phyloP scores from a whole-genome alignment of 2,888 invertebrate genomes.

The Rugalucina vietnamica region DNA sequence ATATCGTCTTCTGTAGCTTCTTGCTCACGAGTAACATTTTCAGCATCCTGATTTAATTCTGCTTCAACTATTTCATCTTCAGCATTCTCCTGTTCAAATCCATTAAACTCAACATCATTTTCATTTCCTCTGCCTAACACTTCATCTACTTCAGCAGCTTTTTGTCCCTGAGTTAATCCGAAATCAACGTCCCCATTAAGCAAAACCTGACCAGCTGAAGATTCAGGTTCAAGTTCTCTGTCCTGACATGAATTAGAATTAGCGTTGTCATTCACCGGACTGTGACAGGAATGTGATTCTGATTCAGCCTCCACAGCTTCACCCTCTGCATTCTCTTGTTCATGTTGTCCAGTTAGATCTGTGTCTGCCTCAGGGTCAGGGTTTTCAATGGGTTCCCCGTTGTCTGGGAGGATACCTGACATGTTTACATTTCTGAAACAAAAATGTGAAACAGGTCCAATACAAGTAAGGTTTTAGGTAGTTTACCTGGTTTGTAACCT shows the following conservation, averaged over 20 bases:
- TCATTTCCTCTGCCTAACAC: too few relatives aligned
- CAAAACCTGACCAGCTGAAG: neutral
- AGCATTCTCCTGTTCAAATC: neutral
- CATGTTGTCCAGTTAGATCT: neutral
- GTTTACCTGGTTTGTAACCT: too few relatives aligned
- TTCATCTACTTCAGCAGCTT: neutral
- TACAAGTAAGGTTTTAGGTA: too few relatives aligned
- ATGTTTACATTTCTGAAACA: slow-evolving; percentile 37
- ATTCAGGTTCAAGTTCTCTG: neutral
- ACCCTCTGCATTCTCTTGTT: slow-evolving; percentile 18
- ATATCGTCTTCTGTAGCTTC: too few relatives aligned
- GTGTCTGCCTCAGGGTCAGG: slow-evolving; percentile 66
- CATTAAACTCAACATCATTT: too few relatives aligned
- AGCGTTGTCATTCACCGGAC: neutral
- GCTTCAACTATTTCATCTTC: neutral
- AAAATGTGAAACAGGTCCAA: too few relatives aligned
- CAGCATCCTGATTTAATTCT: neutral
- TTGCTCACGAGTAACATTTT: too few relatives aligned
- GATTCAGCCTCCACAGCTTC: neutral
- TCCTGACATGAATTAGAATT: neutral
- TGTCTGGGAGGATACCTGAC: slow-evolving; percentile 61
- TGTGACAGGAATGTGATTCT: neutral
- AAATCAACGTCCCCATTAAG: neutral
- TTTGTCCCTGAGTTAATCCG: neutral
- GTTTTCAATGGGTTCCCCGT: slow-evolving; percentile 61